Evolutionary conservation across 2,888 invertebrate genomes (phyloP).

Genomic region (Crocallis elinguaria): DNA sequence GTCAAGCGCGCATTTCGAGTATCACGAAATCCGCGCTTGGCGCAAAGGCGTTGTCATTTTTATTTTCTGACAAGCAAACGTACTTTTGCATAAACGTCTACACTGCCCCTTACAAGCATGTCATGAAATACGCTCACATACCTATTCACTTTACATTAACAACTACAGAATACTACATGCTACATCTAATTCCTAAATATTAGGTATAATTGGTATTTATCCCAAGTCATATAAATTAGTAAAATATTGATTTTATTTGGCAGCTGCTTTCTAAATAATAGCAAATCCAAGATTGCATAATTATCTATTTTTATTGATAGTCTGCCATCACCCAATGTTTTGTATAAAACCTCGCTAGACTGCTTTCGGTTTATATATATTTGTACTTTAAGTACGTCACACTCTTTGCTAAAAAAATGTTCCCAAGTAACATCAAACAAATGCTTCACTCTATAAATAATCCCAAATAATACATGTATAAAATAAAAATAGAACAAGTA

Average conservation of each 20-base stretch:
- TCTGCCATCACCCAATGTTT: neutral
- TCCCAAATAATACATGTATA: no score
- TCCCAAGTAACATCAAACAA: neutral
- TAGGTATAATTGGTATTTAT: slow-evolving; percentile 18
- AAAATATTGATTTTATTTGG: slow-evolving; percentile 5
- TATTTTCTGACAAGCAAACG: no score
- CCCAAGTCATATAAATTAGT: slow-evolving; percentile 23
- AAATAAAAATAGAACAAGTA: no score
- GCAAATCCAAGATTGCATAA: slow-evolving; percentile 5
- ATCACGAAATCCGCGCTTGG: no score
- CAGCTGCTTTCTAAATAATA: slow-evolving; percentile 4
- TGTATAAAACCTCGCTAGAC: neutral
- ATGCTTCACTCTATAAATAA: neutral
- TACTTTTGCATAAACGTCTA: no score
- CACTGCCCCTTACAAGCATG: no score
- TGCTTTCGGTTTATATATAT: neutral
- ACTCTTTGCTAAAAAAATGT: neutral
- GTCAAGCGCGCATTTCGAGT: no score
- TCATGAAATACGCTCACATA: slow-evolving; percentile 65
- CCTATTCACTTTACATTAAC: slow-evolving; percentile 31
- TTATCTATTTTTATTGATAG: neutral
- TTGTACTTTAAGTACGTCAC: slow-evolving; percentile 17
- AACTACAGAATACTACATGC: slow-evolving; percentile 16
- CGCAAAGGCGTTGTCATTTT: no score
- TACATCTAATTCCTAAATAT: slow-evolving; percentile 20